Evolutionary conservation across 2,113 vertebrate species (phyloP).

Genomic region (Heterotis niloticus): DNA sequence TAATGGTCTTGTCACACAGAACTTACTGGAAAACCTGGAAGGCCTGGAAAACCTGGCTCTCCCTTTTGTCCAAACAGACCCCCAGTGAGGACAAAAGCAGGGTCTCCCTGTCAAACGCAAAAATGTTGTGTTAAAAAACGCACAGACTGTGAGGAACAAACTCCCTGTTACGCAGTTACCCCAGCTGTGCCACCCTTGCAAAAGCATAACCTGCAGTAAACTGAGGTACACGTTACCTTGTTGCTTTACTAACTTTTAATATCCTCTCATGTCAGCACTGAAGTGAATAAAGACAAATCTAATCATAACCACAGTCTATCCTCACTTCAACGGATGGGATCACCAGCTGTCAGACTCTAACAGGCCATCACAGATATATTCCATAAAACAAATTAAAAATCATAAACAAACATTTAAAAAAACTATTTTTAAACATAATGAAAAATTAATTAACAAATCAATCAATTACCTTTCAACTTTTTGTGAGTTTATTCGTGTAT

Average conservation of each 20-base stretch:
- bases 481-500: no score
- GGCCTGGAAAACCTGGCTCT: conserved; percentile 71
- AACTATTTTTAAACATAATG: no score
- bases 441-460: no score
- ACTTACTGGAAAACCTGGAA: conserved; percentile 82
- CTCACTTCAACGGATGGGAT: no score
- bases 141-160: no score
- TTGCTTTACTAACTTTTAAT: background rate
- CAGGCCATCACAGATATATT: background rate
- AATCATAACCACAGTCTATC: background rate
- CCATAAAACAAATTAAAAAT: background rate
- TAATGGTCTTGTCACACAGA: background rate
- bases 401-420: no score
- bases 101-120: conserved; percentile 74
- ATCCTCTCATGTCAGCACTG: background rate
- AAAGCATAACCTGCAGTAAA: background rate
- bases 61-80: conserved; percentile 73
- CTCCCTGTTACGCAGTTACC: no score
- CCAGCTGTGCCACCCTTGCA: no score
- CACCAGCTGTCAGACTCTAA: no score
- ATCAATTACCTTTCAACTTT: no score
- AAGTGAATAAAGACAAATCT: background rate
- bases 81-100: conserved; percentile 73
- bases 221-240: background rate
- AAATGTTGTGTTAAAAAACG: background rate